phyloP scores from a whole-genome alignment of 2,113 vertebrate species.

The Peucedramus taeniatus region DNA sequence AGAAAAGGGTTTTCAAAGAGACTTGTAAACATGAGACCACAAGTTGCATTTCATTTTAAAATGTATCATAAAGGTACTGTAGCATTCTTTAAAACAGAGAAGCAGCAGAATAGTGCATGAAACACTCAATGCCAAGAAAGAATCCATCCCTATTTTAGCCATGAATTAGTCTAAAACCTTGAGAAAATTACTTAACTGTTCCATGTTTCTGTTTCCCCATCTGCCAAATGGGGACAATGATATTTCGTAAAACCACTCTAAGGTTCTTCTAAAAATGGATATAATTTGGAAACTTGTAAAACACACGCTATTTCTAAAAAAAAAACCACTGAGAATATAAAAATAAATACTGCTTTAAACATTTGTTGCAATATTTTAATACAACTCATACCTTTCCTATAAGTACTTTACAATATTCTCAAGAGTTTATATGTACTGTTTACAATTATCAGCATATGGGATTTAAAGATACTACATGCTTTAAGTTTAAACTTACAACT shows the following conservation, averaged over 20 bases:
- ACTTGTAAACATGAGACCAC: neutral
- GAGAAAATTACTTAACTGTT: neutral
- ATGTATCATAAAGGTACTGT: neutral
- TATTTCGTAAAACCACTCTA: neutral
- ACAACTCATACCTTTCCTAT: neutral
- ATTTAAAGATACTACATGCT: neutral
- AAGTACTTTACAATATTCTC: neutral
- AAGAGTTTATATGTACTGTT: neutral
- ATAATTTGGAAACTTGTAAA: neutral
- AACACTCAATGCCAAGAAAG: neutral
- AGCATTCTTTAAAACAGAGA: neutral
- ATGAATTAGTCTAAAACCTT: neutral
- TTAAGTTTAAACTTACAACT: neutral
- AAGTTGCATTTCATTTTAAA: neutral
- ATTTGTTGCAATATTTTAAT: slow-evolving; percentile 1
- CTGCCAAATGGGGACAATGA: neutral
- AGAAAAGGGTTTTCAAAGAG: neutral
- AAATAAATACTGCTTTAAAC: neutral
- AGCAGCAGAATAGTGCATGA: neutral
- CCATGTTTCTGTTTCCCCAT: neutral
- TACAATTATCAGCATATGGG: neutral
- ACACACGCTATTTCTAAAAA: neutral
- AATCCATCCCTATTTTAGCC: neutral
- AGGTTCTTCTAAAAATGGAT: neutral
- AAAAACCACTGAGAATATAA: neutral